These are phyloP conservation scores for Slavum lentiscoides DNA, from an alignment of 2,888 invertebrate genomes.

Conservation along the genomic window DNA sequence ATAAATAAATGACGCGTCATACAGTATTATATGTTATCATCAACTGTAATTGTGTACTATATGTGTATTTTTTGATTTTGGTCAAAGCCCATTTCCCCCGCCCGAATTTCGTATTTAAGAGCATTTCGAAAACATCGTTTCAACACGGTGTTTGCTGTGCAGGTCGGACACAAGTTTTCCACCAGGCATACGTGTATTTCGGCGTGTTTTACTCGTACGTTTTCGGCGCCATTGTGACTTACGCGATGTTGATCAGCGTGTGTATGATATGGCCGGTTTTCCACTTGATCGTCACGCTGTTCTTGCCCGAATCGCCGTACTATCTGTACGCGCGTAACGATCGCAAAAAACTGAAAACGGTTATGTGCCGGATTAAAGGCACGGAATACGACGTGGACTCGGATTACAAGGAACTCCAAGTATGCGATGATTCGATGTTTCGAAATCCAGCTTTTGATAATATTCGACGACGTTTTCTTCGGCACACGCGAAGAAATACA, in stretches of 20 bases:
- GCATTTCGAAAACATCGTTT: too few species aligned
- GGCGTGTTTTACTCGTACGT: background rate
- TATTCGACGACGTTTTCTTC: too few species aligned
- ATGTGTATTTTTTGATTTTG: too few species aligned
- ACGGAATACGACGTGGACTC: background rate
- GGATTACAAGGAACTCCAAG: background rate
- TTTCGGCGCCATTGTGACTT: background rate
- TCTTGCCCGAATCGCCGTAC: background rate
- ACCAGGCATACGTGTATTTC: conserved; percentile 6
- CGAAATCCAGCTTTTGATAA: too few species aligned
- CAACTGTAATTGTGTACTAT: too few species aligned
- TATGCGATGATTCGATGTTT: background rate
- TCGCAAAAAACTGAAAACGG: background rate
- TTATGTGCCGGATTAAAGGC: conserved; percentile 5
- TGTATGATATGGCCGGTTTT: background rate
- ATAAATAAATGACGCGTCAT: too few species aligned
- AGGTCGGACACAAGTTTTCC: conserved; percentile 13
- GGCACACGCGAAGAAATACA: background rate
- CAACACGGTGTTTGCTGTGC: background rate
- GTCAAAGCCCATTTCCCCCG: too few species aligned
- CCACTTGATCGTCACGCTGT: background rate
- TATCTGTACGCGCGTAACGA: background rate
- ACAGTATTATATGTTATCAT: too few species aligned
- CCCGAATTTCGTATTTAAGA: too few species aligned
- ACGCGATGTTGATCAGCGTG: background rate